Base-by-base conservation (phyloP, 2,113 vertebrate genomes). In the Thryonomys swinderianus region DNA sequence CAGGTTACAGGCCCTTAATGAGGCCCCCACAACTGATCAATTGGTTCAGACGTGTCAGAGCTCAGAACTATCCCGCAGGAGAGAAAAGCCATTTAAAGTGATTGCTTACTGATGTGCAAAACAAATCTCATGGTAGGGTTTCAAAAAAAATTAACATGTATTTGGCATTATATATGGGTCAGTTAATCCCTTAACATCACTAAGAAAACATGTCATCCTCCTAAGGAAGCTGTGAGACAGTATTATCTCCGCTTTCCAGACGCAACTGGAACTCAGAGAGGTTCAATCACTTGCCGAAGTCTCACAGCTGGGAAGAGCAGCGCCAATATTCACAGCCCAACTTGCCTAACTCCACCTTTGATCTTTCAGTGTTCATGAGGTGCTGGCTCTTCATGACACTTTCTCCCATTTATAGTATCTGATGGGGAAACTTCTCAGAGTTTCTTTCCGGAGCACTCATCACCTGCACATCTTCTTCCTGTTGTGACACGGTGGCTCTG, bases 271-370 rank as follows among this genome's bases (percentile, higher is more conserved):
- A 21, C 40, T 64, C 79, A 71, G 93, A 85, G 74, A 66, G 25
- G 83, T 85, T 85, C 53, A 86, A 74, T 80, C 85, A 73, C 34
- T 62, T 2, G 9, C 71, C 59, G 32, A 78, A 45, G 59, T 91
- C 81, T 80, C 78, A 88, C 62, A 97, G 88, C 86, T 71, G 80
- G 61, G 84, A 92, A 73, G 82, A 74, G 9, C 42, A 74, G 82
- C 86, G 67, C 73, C 48, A 90, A 1, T 10, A 11, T 90, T 89
- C 79, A 93, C 48, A 55, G 18, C 67, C 73, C 88, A 12, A 51
- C 90, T 87, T 92, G 59, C 20, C 34, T 69, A 71, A 45, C 27
- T 86, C 51, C 11, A 51, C 76, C 53, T 82, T 34, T 85, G 91
- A 78, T 57, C 55, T 57, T 62, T 53, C 23, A 74, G 57, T 42